Base-by-base conservation (phyloP, 1,140 invertebrate genomes). In the Drosophila aff. region DNA sequence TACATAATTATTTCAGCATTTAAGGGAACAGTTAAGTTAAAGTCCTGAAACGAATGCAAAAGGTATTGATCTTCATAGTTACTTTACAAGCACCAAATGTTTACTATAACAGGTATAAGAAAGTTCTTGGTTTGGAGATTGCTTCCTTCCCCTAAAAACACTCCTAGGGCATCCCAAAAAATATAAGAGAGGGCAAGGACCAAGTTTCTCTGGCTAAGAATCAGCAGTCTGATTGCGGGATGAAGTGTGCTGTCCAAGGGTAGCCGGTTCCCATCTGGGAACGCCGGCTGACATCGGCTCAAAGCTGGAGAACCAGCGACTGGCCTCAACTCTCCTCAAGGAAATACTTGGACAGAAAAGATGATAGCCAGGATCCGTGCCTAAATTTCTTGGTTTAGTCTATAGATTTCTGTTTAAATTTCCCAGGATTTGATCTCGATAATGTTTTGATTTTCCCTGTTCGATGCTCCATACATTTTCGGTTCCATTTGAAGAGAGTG, bases 141-240 rank as follows among this genome's bases (percentile, higher is more conserved):
- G 28, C 7, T 47, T 47, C 15, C 13, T 16, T 16, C 9, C 16
- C 15, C 46, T 26, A 15, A 16, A 49, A 49, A 1, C 15, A 4
- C 1, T 26, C 15, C 4, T 1, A 36, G 18, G 15, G 52, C 28
- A 55, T 23, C 4, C 3, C 2, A 21, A 5, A 36, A 21, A 11
- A 16, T 9, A 15, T 15, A 15, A 15, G 18, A 23, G 11, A n/a
- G 18, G 38, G 11, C 41, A 21, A 44, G 16, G 67, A 31, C 26
- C 13, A 55, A 71, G 64, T 71, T 68, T 44, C 28, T 16, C 31
- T 43, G 47, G 67, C 47, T 31, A 53, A 31, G 63, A 69, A 69
- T 69, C 63, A 38, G 49, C 63, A 52, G 61, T 61, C 66, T 69
- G 66, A 69, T 66, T 69, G 38, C 18, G 36, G 53, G 3, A 59